These are phyloP conservation scores for Baryphthengus martii DNA, from an alignment of 2,113 vertebrate species.

Conservation along the genomic window DNA sequence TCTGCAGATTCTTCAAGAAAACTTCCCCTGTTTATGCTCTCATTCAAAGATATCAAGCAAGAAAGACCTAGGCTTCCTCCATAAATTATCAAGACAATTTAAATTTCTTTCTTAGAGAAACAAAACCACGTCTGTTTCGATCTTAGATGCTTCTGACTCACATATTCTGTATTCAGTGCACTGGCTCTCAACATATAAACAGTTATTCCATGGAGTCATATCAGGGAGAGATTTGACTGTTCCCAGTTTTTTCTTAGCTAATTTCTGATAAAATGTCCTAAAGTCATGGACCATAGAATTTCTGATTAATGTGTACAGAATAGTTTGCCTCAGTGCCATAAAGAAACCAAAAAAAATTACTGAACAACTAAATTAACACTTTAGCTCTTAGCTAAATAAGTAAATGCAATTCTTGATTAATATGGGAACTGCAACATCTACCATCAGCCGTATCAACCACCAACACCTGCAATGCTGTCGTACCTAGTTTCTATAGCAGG, in stretches of 20 bases:
- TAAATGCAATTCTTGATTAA: background rate
- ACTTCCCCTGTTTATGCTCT: background rate
- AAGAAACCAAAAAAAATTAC: background rate
- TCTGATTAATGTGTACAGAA: background rate
- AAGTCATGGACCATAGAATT: background rate
- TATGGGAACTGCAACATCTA: background rate
- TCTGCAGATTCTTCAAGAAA: background rate
- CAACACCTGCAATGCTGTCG: fast-evolving
- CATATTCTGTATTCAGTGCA: background rate
- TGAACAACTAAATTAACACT: background rate
- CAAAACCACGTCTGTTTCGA: background rate
- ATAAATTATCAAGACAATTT: background rate
- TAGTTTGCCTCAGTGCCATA: background rate
- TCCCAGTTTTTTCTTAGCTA: background rate
- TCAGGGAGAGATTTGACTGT: background rate
- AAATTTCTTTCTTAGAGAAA: background rate
- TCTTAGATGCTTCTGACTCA: background rate
- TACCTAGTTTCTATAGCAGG: background rate
- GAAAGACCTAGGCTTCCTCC: background rate
- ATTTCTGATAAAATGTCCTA: background rate
- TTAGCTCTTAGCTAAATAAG: background rate
- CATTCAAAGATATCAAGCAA: background rate
- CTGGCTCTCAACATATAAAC: background rate
- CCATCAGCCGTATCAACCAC: background rate
- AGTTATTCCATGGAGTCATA: background rate